Conservation (phyloP, 2,113 vertebrate genomes). For the Struthidea cinerea region DNA sequence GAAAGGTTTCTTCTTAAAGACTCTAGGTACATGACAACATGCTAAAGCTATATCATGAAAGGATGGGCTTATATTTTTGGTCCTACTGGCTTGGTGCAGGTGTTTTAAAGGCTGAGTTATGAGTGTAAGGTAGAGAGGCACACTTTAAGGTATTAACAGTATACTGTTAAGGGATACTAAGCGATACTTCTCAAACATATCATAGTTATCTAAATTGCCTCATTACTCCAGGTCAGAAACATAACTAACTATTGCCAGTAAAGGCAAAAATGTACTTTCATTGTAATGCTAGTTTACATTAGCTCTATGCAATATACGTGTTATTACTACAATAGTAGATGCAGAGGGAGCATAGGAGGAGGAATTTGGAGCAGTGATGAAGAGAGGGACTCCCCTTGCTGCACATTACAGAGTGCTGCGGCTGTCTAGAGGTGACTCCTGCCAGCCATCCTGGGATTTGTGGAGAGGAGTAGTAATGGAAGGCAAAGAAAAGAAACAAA, state of each 20-base stretch:
- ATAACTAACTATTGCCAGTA: background rate
- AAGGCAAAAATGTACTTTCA: background rate
- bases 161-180: no score
- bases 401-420: background rate
- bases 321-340: background rate
- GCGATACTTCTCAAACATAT: background rate
- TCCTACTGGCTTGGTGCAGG: background rate
- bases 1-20: background rate
- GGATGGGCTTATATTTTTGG: background rate
- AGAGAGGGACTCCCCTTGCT: background rate
- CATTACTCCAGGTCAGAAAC: background rate
- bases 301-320: background rate
- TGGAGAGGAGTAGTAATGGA: background rate
- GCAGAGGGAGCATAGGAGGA: background rate
- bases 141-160: background rate
- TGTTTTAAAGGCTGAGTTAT: background rate
- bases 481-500: background rate
- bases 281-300: background rate
- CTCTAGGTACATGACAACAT: background rate
- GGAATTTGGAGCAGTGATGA: background rate
- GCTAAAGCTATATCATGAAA: background rate
- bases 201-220: background rate
- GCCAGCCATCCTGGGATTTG: background rate
- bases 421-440: background rate
- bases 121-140: background rate